A percentile compares a stretch with the other conserved stretches of the same genome.
Conservation (phyloP, 2,113 vertebrate species). For the Conger conger region DNA sequence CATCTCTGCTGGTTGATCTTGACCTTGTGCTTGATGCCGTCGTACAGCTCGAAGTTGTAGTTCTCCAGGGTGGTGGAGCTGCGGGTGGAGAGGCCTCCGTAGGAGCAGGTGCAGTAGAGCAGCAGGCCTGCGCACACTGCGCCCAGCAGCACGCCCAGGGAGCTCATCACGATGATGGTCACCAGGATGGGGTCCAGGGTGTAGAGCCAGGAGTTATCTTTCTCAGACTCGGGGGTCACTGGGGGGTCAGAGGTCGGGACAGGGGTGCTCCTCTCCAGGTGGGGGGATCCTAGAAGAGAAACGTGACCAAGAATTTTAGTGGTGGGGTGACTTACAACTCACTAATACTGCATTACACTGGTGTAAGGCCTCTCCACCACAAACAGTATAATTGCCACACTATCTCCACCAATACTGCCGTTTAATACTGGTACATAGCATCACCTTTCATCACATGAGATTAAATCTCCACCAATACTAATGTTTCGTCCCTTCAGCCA, state of each 20-base stretch:
- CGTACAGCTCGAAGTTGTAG: slow-evolving; percentile 99
- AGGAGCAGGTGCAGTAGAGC: slow-evolving; percentile 96
- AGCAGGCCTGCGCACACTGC: slow-evolving; percentile 92
- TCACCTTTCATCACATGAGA: neutral
- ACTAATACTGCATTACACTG: neutral
- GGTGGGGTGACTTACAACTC: neutral
- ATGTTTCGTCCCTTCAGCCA: neutral
- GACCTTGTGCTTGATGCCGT: slow-evolving; percentile 98
- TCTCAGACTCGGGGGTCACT: slow-evolving; percentile 72
- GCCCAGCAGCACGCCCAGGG: slow-evolving; percentile 89
- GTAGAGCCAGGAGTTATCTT: slow-evolving; percentile 92
- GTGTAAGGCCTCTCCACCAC: neutral
- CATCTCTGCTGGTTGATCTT: slow-evolving; percentile 98
- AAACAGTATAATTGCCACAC: neutral
- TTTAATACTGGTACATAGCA: neutral
- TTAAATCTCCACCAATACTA: neutral
- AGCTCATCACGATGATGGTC: slow-evolving; percentile 98
- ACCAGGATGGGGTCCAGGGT: slow-evolving; percentile 95
- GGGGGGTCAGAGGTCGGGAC: slow-evolving; percentile 60
- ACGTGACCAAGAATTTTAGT: neutral
- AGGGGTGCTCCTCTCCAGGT: slow-evolving; percentile 55
- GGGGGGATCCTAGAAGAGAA: slow-evolving; percentile 44
- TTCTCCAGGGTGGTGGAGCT: slow-evolving; percentile 97
- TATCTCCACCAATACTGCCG: neutral
- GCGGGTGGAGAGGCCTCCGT: slow-evolving; percentile 86